Percentiles rank a stretch among this genome's conserved stretches.
phyloP scores from a whole-genome alignment of 2,888 invertebrate genomes.

The Melanostoma mellinum region DNA sequence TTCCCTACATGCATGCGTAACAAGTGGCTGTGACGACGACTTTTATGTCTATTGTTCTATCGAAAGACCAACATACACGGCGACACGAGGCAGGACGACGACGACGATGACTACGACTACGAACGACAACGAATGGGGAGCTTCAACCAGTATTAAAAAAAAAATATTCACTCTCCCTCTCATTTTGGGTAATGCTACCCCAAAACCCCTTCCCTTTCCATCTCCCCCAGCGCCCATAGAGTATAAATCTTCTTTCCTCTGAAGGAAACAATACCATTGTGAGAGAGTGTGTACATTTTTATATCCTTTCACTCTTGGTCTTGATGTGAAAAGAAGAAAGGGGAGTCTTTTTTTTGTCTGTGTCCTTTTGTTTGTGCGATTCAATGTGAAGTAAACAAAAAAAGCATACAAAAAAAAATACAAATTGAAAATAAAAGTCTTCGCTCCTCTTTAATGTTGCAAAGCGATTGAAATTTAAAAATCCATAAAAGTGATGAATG shows the following conservation, averaged over 20 bases:
- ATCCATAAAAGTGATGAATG: conserved; percentile 71
- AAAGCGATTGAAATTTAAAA: conserved; percentile 67
- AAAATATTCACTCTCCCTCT: conserved; percentile 53
- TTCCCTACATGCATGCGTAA: conserved; percentile 64
- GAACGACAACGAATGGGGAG: conserved; percentile 20
- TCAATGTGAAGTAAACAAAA: conserved; percentile 35
- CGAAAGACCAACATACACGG: conserved; percentile 38
- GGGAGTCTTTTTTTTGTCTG: conserved; percentile 48
- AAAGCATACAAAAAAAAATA: conserved; percentile 26
- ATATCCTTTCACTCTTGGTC: conserved; percentile 66
- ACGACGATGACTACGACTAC: conserved; percentile 16
- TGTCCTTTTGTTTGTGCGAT: conserved; percentile 65
- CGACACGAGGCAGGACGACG: not conserved
- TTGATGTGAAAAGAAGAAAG: conserved; percentile 49
- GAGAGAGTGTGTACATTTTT: conserved; percentile 68
- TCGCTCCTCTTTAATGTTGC: conserved; percentile 61
- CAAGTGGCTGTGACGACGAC: conserved; percentile 73
- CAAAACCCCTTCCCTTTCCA: not conserved
- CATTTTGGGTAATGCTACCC: conserved; percentile 10
- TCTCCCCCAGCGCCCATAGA: not conserved
- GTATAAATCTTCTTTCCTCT: conserved; percentile 43
- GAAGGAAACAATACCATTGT: conserved; percentile 59
- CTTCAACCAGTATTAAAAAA: conserved; percentile 16
- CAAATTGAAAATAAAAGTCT: conserved; percentile 50
- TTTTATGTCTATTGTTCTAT: conserved; percentile 72